Evolutionary conservation across 2,113 vertebrate genomes (phyloP), one percentile per base, ranked within the genome.

Genomic region (Onychorhynchus coronatus): DNA sequence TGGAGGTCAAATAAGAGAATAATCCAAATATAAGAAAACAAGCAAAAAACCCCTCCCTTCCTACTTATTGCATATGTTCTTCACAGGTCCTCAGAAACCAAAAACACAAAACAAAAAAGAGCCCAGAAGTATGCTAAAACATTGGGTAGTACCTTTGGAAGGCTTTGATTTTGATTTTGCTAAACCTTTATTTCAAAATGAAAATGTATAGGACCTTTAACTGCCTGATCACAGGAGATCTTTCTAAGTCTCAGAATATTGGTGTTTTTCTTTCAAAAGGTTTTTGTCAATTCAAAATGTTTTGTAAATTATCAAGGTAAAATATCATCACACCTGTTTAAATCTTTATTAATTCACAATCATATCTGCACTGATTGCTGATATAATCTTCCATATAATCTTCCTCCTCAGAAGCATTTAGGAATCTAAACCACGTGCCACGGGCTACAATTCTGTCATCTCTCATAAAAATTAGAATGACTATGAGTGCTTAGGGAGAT

Each of bases 351-450:
- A 90, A 94, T 77, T 80, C 55, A 88, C 50, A 79, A 91, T 70
- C 49, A 49, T 31, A 85, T 85, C 47, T 73, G 21, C 33, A 46
- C 9, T 77, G 71, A 91, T 42, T 59, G 50, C 47, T 88, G 13
- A 77, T 52, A 52, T 52, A 52, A 28, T 52, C 25, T 52, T 52
- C 46, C 35, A 20, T 55, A 73, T 79, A 73, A 91, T 70, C 62
- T 50, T 93, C 58, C 42, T 83, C 52, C 78, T 85, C 88, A 91
- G 63, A 79, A 94, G 67, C 71, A 88, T 37, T 79, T 59, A 76
- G 62, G 63, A 96, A 95, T 88, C 85, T 92, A 94, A 91, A 83
- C 16, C 81, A 89, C 37, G 94, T 73, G 93, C 46, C 78, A 49
- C 0, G 0, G 70, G 78, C 78, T 94, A 79, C 58, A 85, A 50